Evolutionary conservation across 2,797 vertebrate genomes (phyloP), one percentile per base, ranked within the genome.

Genomic region (Bovichtus diacanthus): DNA sequence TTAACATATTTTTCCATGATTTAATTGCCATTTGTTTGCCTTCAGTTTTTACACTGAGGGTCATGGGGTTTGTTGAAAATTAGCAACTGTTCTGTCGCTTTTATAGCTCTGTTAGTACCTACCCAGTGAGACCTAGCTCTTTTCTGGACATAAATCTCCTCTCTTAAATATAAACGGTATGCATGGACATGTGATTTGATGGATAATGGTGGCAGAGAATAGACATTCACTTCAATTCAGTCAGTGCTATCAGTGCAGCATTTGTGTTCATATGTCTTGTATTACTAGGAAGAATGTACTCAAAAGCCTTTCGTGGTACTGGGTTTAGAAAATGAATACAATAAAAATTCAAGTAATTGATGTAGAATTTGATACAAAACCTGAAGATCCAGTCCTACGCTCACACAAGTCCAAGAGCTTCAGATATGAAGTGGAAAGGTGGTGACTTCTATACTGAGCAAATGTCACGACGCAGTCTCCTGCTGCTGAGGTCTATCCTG

Each of bases 11-110:
- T 82, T 88, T 88, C 82, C 72, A 75, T 83, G 68, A 81, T 84
- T 90, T 90, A 87, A 89, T 81, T 84, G 79, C 25, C 75, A 67
- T 84, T 84, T 80, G 56, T 88, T 82, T 80, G 53, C 74, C 72
- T 77, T 43, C 25, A 65, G 49, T 62, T 87, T 74, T 82, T 62
- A 71, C 63, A 60, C 49, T 39, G 29, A 49, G 50, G 70, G 60
- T 87, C 68, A 82, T 44, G 23, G 46, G 70, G 67, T 85, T 86
- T 72, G 43, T 64, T 69, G 54, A 76, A 82, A 86, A 78, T 80
- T 64, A 72, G 66, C n/a, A 68, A 76, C 49, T 51, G 27, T 77
- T 75, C 36, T 60, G 6, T 77, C 9, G 16, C 44, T 61, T 81
- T 56, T 44, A 51, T 58, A 29, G 36, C 7, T 64, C 64, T 39